Evolutionary conservation across 2,888 invertebrate species (phyloP).

Genomic region (Smittia sp.): DNA sequence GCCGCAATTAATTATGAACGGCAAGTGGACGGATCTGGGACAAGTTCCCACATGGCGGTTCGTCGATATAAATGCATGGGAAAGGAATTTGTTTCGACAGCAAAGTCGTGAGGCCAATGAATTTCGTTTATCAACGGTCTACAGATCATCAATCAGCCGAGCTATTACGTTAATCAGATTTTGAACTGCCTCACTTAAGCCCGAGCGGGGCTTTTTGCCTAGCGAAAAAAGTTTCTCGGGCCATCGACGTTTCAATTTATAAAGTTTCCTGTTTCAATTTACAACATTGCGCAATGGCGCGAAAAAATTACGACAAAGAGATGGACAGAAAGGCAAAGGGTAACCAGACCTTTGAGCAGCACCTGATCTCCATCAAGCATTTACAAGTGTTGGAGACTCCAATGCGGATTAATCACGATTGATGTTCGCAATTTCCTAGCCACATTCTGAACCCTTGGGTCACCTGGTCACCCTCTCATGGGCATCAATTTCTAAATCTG

Average conservation of each 20-base stretch:
- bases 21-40: conserved; percentile 1
- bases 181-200: neutral
- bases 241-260: neutral
- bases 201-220: neutral
- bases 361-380: too few relatives aligned
- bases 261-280: neutral
- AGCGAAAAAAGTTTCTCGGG: neutral
- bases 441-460: too few relatives aligned
- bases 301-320: neutral
- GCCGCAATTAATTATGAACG: conserved; percentile 1
- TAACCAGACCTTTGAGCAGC: too few relatives aligned
- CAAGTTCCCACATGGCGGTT: conserved; percentile 13
- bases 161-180: neutral
- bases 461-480: neutral
- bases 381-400: too few relatives aligned
- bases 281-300: neutral
- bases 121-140: neutral
- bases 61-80: neutral
- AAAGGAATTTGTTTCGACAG: too few relatives aligned
- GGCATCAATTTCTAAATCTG: neutral
- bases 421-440: too few relatives aligned
- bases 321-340: too few relatives aligned
- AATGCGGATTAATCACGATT: too few relatives aligned
- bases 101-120: neutral
- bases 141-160: conserved; percentile 27